Conservation (phyloP, 2,888 invertebrate species). For the Proisotoma minuta region DNA sequence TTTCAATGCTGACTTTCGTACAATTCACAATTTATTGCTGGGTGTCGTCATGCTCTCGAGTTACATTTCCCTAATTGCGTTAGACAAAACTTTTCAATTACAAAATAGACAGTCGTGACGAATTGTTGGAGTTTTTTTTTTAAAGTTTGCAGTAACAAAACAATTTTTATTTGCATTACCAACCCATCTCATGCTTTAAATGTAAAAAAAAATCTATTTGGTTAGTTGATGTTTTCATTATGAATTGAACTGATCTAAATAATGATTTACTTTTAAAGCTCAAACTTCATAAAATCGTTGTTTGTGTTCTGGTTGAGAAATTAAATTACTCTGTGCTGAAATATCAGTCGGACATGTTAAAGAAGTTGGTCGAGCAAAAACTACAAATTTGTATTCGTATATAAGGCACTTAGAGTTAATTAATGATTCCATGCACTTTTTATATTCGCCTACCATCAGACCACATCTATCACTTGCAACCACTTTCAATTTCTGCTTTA, state of each 20-base stretch:
- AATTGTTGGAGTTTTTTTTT: neutral
- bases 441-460: neutral
- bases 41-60: neutral
- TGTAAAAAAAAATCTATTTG: no score
- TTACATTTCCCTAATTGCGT: neutral
- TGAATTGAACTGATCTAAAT: slow-evolving; percentile 1
- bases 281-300: no score
- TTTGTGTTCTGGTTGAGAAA: no score
- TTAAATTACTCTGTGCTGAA: no score
- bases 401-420: slow-evolving; percentile 3
- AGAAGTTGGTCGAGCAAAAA: neutral
- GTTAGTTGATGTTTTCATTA: no score
- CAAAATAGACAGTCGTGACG: neutral
- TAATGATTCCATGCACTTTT: slow-evolving; percentile 3
- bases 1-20: slow-evolving; percentile 4
- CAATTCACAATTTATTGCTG: neutral
- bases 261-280: neutral
- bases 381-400: neutral
- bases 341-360: no score
- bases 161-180: no score
- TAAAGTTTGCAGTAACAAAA: no score
- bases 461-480: neutral
- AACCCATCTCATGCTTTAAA: no score
- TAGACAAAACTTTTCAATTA: neutral
- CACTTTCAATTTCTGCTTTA: neutral